phyloP scores from a whole-genome alignment of 2,888 invertebrate species.

The Microdon myrmicae region DNA sequence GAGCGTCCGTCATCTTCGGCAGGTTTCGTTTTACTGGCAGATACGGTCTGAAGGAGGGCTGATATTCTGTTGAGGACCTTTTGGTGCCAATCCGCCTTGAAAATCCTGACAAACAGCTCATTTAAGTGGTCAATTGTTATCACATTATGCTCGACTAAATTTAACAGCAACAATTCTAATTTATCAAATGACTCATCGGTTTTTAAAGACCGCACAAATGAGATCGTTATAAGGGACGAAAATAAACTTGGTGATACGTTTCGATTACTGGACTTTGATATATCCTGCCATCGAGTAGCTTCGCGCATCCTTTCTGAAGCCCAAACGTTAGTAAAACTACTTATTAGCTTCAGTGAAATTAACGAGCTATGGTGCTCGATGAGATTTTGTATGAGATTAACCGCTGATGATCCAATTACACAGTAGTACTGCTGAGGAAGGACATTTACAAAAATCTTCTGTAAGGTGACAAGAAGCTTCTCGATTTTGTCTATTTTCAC shows the following conservation, averaged over 20 bases:
- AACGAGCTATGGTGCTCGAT: conserved; percentile 56
- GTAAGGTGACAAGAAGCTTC: conserved; percentile 53
- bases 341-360: conserved; percentile 55
- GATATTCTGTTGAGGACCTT: conserved; percentile 58
- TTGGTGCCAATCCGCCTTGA: conserved; percentile 75
- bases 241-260: conserved; percentile 21
- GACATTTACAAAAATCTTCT: conserved; percentile 54
- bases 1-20: conserved; percentile 58
- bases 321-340: conserved; percentile 53
- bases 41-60: conserved; percentile 56
- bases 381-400: conserved; percentile 61
- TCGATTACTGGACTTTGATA: not conserved
- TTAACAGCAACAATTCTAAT: conserved; percentile 67
- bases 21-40: conserved; percentile 23
- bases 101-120: conserved; percentile 75
- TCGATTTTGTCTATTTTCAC: conserved; percentile 51
- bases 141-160: conserved; percentile 70
- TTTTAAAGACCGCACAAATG: conserved; percentile 57
- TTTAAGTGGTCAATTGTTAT: conserved; percentile 73
- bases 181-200: conserved; percentile 64
- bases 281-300: conserved; percentile 33
- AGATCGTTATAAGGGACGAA: conserved; percentile 55
- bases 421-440: conserved; percentile 61
- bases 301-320: conserved; percentile 46
- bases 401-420: conserved; percentile 56